Base-by-base conservation (phyloP, 2,888 invertebrate genomes). In the Gastracanthus pulcherrimus region DNA sequence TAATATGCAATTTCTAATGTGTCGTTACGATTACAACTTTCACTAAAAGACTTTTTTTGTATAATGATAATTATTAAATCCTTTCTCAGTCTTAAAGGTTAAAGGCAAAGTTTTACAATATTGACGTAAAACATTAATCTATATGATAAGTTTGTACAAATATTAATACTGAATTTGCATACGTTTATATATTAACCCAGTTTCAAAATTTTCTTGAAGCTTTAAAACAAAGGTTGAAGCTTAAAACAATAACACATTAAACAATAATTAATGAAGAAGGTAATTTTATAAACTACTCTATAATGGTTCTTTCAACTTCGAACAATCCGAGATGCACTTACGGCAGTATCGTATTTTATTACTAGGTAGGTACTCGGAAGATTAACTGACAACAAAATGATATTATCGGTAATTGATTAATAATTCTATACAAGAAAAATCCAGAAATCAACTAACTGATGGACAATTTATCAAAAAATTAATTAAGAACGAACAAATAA, bases 111-210 rank as follows among this genome's bases (percentile, higher is more conserved):
- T 16, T 2, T 60, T 58, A 19, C n/a, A 31, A 26, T 34, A 34
- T 66, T 2, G 34, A 62, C 36, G 23, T 69, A 48, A 69, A n/a
- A 55, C 29, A 67, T 81, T 81, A 81, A 81, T 81, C 76, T 19
- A 45, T 67, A 76, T 7, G 16, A 66, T 81, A 76, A 76, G 81
- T 71, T 76, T 81, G 76, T 81, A 76, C 55, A 76, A 76, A 81
- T 11, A 81, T 69, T 80, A 80, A 80, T 79, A 72, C 67, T 67
- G 60, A 74, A 60, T 48, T 45, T 48, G n/a, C 34, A 11, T 23
- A 19, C 7, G 23, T 19, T 55, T 26, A 51, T 58, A 29, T 29
- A 75, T 76, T 80, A 80, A 80, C 75, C 45, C 60, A 45, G 6
- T 75, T 45, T 62, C 1, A 31, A 31, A 60, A 70, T 48, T 77